Conservation (phyloP, 2,888 invertebrate genomes). For the Ophion slaviceki region DNA sequence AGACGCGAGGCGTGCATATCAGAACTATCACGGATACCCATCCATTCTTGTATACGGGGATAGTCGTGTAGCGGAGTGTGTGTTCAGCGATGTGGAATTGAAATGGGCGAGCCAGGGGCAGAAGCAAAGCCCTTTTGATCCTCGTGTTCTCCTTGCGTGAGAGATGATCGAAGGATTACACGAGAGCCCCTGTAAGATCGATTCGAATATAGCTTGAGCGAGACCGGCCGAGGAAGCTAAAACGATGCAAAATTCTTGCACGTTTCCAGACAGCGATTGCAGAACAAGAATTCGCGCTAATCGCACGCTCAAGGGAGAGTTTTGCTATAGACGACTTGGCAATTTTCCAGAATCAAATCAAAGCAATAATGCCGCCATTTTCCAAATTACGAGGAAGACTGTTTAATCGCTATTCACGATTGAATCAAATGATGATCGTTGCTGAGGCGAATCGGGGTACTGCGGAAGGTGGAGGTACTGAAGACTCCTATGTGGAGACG, state of each 20-base stretch:
- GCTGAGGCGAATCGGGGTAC: neutral
- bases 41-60: neutral
- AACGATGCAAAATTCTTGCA: constrained; percentile 37
- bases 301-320: constrained; percentile 22
- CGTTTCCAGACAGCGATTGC: constrained; percentile 33
- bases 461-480: neutral
- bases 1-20: constrained; percentile 19
- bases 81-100: constrained; percentile 60
- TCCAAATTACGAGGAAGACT: constrained; percentile 26
- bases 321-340: constrained; percentile 55
- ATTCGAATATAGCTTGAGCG: constrained; percentile 23
- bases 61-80: neutral
- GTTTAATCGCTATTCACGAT: constrained; percentile 20
- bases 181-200: constrained; percentile 25
- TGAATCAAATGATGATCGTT: neutral
- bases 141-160: constrained; percentile 32
- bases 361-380: constrained; percentile 43
- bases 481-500: neutral
- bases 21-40: constrained; percentile 21
- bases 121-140: constrained; percentile 31
- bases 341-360: constrained; percentile 62
- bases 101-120: constrained; percentile 63
- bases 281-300: constrained; percentile 59
- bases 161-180: constrained; percentile 54
- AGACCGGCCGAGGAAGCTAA: constrained; percentile 11